Base-by-base conservation (phyloP, 2,113 vertebrate genomes). In the Campylorhamphus procurvoides region DNA sequence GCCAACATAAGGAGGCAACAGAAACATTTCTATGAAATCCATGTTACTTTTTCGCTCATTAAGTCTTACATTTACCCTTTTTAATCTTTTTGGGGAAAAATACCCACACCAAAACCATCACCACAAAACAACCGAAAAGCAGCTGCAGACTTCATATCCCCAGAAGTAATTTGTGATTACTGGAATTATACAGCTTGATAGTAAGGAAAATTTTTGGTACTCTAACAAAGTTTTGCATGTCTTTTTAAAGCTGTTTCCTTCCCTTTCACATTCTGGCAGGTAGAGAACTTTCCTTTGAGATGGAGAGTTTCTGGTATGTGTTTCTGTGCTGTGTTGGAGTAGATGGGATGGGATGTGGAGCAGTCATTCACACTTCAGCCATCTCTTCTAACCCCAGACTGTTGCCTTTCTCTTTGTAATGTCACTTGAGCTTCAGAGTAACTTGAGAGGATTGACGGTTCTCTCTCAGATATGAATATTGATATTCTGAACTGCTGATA, bases 361-460 rank as follows among this genome's bases (percentile, higher is more conserved):
- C 79, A 73, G 58, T 39, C 3, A 0, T 75, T 95, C 47, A 68
- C 64, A 29, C 35, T 71, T 91, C 31, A 85, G 29, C 71, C 9
- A 1, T 72, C 74, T 84, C 84, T 81, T 87, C 46, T 46, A 73
- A 64, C 85, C 78, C 40, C 24, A 64, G 33, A 6, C 64, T 69
- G 27, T 63, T 93, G 79, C 37, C 46, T 93, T 91, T 72, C 18
- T 69, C n/a, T 91, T 92, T 76, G 53, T 88, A 90, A 53, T 69
- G 59, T 77, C 68, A 66, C 67, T 76, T 83, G 67, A 90, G 52
- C 55, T 91, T 90, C 90, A 77, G 40, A 92, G 44, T 74, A 86
- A 90, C 68, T 69, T 69, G 75, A 93, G 79, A 94, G 63, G 46
- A 35, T 83, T 88, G 88, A 29, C 31, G 88, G 37, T 85, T 90